Evolutionary conservation across 2,888 invertebrate genomes (phyloP), one percentile per base, ranked within the genome.

Genomic region (Nomada flava): DNA sequence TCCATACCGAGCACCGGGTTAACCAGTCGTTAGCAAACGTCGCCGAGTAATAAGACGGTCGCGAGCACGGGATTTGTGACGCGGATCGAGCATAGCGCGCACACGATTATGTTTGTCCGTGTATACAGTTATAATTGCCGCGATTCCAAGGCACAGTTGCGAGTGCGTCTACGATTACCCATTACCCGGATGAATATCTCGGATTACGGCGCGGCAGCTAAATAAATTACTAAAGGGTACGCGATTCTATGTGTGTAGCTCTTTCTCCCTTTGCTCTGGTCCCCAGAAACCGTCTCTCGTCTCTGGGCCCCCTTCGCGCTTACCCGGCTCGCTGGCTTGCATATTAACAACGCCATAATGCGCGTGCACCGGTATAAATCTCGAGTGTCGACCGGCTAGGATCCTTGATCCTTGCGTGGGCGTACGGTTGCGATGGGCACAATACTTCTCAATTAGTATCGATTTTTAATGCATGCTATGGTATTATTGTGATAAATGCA

Each of bases 111-210:
- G 20, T 57, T 44, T 26, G 13, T 20, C 52, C 50, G 52, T 65
- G 47, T 63, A 68, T 89, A 89, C 91, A 90, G 91, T 89, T 90
- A 89, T 90, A 90, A 91, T 90, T 90, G 89, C 89, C 26, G 80
- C 78, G 86, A 87, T 90, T 85, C 79, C 82, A 69, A 82, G 79
- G 69, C 87, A 80, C 82, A 82, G 83, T 88, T 88, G 86, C 86
- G 85, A 89, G 85, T 84, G 86, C 83, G 87, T 88, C 89, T 86
- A 86, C 88, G 88, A 91, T 91, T 90, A 87, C 85, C 89, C 86
- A 87, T 90, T 90, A 87, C 86, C 75, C 83, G 82, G 84, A 81
- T 87, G 85, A 91, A 85, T 90, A 89, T 89, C 88, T 87, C 84
- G 88, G 80, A 89, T 89, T 89, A 88, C 84, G 86, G 79, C 75